Base-by-base conservation (phyloP, 2,888 invertebrate genomes). In the Limenitis camilla region DNA sequence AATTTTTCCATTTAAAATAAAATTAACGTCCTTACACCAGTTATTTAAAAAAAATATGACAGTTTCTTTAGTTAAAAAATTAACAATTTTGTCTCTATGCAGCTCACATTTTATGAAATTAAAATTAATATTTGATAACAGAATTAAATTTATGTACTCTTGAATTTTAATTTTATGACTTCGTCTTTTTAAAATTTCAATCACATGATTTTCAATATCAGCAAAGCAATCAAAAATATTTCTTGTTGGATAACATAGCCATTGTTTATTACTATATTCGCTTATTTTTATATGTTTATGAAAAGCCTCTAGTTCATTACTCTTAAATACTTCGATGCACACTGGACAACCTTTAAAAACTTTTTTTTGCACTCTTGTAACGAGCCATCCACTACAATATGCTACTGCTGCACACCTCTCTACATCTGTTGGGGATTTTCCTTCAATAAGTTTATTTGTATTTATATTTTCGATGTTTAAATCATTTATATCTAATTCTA, bases 321-420 rank as follows among this genome's bases (percentile, higher is more conserved):
- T 28, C 47, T 48, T 28, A 8, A 52, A 40, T 38, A 43, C 42
- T 11, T 32, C 39, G 40, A 30, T 44, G 11, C 49, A 45, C 5
- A n/a, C 27, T 30, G 19, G 35, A 31, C 49, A 53, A 28, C 38
- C 30, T 45, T 49, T 53, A 10, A n/a, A 40, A 28, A 45, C 33
- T 40, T 36, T 32, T 53, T 3, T 55, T 29, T 55, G 44, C 11
- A 32, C 33, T 30, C 31, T 10, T 19, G 43, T 39, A 46, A 46
- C 53, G 19, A 61, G 49, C 61, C 59, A 61, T 0, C 55, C 61
- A 55, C 59, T 56, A 42, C 55, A 59, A 48, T 59, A 61, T 0
- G 47, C 52, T 38, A 55, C 48, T 46, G 54, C 58, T 53, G 61
- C 59, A 38, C 51, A 33, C 51, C 10, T 59, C 49, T 56, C 57